Conservation (phyloP, 2,113 vertebrate genomes). For the Trematomus loennbergii region DNA sequence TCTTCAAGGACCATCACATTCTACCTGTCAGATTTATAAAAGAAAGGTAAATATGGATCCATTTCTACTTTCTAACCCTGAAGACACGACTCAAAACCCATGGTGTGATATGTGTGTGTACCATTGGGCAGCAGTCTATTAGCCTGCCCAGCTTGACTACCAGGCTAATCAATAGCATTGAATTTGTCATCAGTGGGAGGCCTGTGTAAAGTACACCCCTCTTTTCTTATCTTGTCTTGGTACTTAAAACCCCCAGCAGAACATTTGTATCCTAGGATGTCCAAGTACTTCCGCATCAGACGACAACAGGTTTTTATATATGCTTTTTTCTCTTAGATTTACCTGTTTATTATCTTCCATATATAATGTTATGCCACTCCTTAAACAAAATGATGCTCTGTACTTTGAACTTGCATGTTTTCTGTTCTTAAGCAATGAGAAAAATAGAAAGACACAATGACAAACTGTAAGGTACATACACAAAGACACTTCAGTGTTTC, state of each 20-base stretch:
- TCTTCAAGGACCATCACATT: neutral
- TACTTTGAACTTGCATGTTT: conserved; percentile 27
- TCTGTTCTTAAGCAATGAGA: conserved; percentile 27
- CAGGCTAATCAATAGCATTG: conserved; percentile 44
- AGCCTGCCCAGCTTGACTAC: conserved; percentile 23
- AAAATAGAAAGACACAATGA: conserved; percentile 12
- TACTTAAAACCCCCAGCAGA: neutral
- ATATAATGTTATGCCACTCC: too few species aligned
- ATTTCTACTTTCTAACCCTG: neutral
- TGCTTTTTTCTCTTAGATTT: conserved; percentile 10
- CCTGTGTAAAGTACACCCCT: conserved; percentile 11
- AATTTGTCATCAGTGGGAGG: conserved; percentile 18
- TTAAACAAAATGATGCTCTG: neutral
- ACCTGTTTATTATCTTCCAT: neutral
- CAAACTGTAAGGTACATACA: neutral
- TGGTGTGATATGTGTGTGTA: conserved; percentile 26
- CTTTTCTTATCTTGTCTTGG: neutral
- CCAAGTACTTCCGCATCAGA: conserved; percentile 8
- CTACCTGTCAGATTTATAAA: neutral
- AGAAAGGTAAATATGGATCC: neutral
- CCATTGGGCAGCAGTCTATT: conserved; percentile 37
- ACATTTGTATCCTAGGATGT: neutral
- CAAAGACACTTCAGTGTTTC: neutral
- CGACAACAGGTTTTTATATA: conserved; percentile 5
- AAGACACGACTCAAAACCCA: neutral